phyloP scores from a whole-genome alignment of 1,140 invertebrate species.

The Papilio helenus region DNA sequence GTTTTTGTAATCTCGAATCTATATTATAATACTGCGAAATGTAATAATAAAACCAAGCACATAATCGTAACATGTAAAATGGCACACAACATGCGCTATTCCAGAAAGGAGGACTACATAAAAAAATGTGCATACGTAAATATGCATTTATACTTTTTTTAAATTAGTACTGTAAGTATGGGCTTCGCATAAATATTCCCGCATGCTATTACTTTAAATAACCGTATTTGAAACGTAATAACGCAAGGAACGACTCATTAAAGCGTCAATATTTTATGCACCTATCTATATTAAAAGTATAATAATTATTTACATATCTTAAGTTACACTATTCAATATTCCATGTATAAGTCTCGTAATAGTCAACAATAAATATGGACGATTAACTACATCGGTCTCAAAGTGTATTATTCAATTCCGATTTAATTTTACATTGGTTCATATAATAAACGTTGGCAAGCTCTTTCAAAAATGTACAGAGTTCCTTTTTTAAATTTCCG shows the following conservation, averaged over 20 bases:
- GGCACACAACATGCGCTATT: neutral
- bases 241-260: conserved; percentile 17
- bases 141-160: neutral
- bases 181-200: neutral
- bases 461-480: conserved; percentile 39
- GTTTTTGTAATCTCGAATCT: too few species aligned
- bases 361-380: conserved; percentile 36
- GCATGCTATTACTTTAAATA: conserved; percentile 16
- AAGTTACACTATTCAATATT: neutral
- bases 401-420: conserved; percentile 6
- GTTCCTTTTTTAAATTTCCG: neutral
- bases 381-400: conserved; percentile 26
- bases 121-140: neutral
- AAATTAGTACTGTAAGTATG: neutral
- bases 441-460: conserved; percentile 51
- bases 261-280: neutral
- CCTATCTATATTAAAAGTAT: conserved; percentile 26
- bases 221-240: conserved; percentile 23
- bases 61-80: conserved; percentile 4
- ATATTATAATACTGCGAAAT: too few species aligned
- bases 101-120: neutral
- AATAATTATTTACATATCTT: conserved; percentile 31
- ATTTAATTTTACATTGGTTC: conserved; percentile 20
- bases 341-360: conserved; percentile 23
- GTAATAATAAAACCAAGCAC: neutral